phyloP scores from a whole-genome alignment of 2,113 vertebrate species.

The Phalacrocorax aristotelis region DNA sequence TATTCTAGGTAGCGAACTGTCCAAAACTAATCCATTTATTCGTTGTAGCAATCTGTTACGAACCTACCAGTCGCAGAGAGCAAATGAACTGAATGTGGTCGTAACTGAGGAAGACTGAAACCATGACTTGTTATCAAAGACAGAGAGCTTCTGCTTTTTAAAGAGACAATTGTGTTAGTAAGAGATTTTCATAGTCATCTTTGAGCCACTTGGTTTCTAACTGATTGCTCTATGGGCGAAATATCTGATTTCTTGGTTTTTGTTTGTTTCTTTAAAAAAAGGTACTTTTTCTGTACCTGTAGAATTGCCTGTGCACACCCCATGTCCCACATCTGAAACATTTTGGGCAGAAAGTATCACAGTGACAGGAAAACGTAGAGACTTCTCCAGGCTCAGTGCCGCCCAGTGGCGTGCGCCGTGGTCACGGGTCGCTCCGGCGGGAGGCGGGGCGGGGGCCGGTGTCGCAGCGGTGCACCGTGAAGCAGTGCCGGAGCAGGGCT shows the following conservation, averaged over 20 bases:
- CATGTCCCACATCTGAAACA: fast-evolving
- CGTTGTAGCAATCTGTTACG: neutral
- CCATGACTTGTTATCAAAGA: neutral
- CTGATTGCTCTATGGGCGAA: fast-evolving
- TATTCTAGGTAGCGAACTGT: neutral
- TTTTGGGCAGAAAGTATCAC: neutral
- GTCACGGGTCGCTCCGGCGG: neutral
- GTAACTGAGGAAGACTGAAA: neutral
- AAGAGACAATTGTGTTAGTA: neutral
- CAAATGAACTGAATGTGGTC: neutral
- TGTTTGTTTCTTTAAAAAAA: too few species aligned
- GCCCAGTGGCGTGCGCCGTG: fast-evolving
- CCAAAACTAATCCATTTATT: neutral
- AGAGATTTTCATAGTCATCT: neutral
- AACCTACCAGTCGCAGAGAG: neutral
- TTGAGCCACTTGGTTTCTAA: neutral
- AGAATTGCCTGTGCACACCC: neutral
- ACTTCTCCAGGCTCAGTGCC: neutral
- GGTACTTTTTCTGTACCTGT: too few species aligned
- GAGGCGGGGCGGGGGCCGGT: neutral
- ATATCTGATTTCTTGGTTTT: neutral
- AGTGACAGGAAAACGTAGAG: fast-evolving
- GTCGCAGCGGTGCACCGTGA: fast-evolving
- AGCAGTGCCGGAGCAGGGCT: fast-evolving
- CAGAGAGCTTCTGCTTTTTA: neutral